Conservation (phyloP, 2,888 invertebrate genomes). For the Troglohyphantes excavatus region DNA sequence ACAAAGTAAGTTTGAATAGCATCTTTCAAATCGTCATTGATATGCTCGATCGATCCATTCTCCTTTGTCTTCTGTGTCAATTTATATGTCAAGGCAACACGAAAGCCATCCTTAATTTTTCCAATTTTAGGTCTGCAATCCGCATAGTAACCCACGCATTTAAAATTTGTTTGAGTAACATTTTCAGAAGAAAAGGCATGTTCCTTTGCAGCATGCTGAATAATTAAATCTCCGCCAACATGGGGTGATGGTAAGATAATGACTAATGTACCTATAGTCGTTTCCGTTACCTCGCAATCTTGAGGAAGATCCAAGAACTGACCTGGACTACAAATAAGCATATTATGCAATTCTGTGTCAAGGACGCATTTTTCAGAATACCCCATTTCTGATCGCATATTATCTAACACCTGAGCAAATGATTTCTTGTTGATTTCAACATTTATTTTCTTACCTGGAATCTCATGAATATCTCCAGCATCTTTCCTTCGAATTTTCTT, state of each 20-base stretch:
- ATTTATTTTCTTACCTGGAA: not conserved
- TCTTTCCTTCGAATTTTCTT: not conserved
- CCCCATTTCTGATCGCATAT: not conserved
- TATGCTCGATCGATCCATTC: no score
- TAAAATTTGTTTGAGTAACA: not conserved
- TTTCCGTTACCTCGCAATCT: not conserved
- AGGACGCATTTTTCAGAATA: not conserved
- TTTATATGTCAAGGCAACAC: not conserved
- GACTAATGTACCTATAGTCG: not conserved
- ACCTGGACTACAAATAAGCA: not conserved
- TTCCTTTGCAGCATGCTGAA: not conserved
- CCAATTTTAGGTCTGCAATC: not conserved
- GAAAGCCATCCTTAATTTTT: not conserved
- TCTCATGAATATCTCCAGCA: not conserved
- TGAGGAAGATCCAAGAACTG: not conserved
- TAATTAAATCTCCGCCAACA: not conserved
- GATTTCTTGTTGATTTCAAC: not conserved
- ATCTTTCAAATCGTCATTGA: not conserved
- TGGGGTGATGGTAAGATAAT: not conserved
- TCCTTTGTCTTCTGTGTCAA: not conserved
- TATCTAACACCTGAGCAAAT: not conserved
- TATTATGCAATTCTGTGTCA: not conserved
- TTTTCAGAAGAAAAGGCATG: not conserved
- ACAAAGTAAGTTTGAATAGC: not conserved
- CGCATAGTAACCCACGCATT: constrained; percentile 1